Base-by-base conservation (phyloP, 2,113 vertebrate species). In the Porphyrio hochstetteri region DNA sequence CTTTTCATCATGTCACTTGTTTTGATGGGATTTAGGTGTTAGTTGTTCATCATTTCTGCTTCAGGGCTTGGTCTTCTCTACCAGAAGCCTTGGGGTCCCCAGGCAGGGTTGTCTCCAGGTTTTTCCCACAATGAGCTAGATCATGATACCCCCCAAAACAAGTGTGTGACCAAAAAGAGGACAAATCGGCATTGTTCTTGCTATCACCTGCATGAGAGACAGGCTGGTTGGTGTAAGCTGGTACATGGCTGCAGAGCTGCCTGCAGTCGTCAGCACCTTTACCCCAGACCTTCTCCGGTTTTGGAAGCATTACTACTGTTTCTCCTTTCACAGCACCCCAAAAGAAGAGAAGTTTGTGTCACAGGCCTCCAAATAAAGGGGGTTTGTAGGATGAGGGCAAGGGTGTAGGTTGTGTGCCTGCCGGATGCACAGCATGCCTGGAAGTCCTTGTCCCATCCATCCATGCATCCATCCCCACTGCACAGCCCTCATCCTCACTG, bases 401-500 rank as follows among this genome's bases (percentile, higher is more conserved):
- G 28, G 9, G 16, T 2, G 5, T 23, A n/a, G 1, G 3, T 36
- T 33, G 61, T 5, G 2, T 53, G 35, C 46, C 38, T 4, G 14
- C 35, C 3, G 17, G 61, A 75, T 71, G n/a, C 3, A 0, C 44
- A 48, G 24, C 9, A 0, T 1, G 1, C 5, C 1, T 9, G 53
- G 50, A 82, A 60, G 20, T 48, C 48, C 48, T 48, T 11, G 11
- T 23, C 21, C 48, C 48, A 48, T 48, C 48, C 48, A 48, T 48
- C 48, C 48, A 48, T 48, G 21, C 48, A 21, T 48, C 48, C 48
- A 21, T 48, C 48, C 48, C 48, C 56, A 19, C 20, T 60, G 46
- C 8, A 6, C 24, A 2, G 16, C 53, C 31, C 27, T 59, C 33
- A 3, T 16, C 42, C n/a, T n/a, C 42, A 7, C 53, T 38, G 1